Conservation (phyloP, 2,113 vertebrate genomes). For the Phrynosoma platyrhinos region DNA sequence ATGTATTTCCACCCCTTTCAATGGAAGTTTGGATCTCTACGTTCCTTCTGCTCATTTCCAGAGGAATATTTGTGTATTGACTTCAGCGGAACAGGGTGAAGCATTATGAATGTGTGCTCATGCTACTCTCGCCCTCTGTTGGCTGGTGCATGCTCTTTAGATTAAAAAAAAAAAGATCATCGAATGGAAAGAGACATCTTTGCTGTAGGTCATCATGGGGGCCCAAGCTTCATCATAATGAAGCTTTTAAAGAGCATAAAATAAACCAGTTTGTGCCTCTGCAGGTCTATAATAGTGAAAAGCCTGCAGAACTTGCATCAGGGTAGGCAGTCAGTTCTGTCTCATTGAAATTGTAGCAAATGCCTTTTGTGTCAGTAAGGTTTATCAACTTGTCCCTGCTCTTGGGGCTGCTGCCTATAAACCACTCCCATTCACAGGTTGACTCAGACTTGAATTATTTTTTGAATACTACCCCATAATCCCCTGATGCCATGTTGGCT, state of each 20-base stretch:
- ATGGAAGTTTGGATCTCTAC: background rate
- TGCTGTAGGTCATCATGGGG: background rate
- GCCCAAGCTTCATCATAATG: background rate
- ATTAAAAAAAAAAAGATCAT: background rate
- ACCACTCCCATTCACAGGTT: too few species aligned
- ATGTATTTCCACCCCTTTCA: slow-evolving; percentile 20
- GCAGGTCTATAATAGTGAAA: background rate
- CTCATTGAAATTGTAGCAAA: background rate
- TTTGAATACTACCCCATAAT: too few species aligned
- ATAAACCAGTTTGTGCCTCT: background rate
- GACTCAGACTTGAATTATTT: too few species aligned
- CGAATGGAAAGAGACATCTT: background rate
- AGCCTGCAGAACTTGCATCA: background rate
- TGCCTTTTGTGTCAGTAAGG: background rate
- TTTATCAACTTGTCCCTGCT: background rate
- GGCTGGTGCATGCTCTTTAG: background rate
- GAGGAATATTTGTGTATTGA: background rate
- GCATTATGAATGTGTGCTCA: background rate
- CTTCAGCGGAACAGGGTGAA: background rate
- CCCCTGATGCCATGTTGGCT: too few species aligned
- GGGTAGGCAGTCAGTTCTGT: background rate
- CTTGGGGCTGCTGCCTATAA: too few species aligned
- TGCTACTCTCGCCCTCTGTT: slow-evolving; percentile 4
- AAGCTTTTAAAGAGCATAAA: background rate
- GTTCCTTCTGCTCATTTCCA: slow-evolving; percentile 8